Evolutionary conservation across 2,113 vertebrate species (phyloP), one percentile per base, ranked within the genome.

Genomic region (Clarias macrocephalus): DNA sequence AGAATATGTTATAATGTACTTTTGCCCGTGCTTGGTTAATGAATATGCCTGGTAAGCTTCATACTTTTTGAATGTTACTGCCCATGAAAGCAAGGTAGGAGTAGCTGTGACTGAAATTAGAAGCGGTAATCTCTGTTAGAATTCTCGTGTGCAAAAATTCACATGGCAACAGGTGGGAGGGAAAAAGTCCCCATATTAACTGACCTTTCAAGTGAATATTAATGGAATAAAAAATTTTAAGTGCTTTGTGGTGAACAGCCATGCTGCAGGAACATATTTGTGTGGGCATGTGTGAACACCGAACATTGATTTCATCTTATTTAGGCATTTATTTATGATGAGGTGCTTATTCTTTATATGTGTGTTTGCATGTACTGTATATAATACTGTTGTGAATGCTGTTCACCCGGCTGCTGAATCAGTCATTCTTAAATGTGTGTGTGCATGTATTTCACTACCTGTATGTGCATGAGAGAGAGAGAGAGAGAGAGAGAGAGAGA

Each of bases 371-470:
- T 48, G 19, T 84, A 21, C 42, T 48, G 48, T 66, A 11, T 42
- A 56, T 60, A 80, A 80, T 80, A 23, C 28, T 59, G 77, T 18
- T 81, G 65, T 87, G 75, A 81, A 52, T 86, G 75, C 37, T 82
- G 37, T 81, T 84, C 63, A 56, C 54, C 63, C 77, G 66, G 87
- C 80, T 92, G 92, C 92, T 92, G 92, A 92, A 90, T 92, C 92
- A 89, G 92, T 91, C 85, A 66, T 88, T 93, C 89, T 90, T 79
- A 79, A 90, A 88, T 87, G 59, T 84, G 72, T 75, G 82, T 83
- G 87, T 56, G 60, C 28, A 42, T 68, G 63, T 82, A 81, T 75
- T 75, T 80, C 68, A 83, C 75, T 87, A 82, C 86, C 60, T 80
- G 89, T 84, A 80, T 85, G 72, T 70, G 85, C 2, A 72, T 65